Base-by-base conservation (phyloP, 2,113 vertebrate species). In the Phylloscopus whistleri region DNA sequence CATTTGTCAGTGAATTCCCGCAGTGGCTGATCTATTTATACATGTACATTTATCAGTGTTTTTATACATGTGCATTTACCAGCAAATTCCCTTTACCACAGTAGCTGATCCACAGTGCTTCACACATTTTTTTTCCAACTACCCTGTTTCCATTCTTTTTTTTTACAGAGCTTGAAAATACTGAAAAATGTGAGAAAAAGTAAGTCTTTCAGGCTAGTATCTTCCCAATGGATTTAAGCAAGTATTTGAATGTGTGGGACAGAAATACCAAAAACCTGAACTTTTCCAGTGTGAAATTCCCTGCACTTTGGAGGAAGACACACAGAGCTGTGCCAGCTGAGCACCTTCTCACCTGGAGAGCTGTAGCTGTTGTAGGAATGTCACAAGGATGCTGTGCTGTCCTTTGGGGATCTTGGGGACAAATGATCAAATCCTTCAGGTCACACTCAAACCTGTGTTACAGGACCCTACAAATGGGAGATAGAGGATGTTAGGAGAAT, bases 131-230 rank as follows among this genome's bases (percentile, higher is more conserved):
- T 69, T 63, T 37, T 14, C 56, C 17, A 89, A 88, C 26, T 72
- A 37, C 3, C 14, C 39, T 60, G 53, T 30, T 49, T 59, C 52
- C n/a, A 4, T 43, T 52, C 16, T 33, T 10, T n/a, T 83, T 53
- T 12, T 92, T 87, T 87, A n/a, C 94, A 98, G 98, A 98, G 98
- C 93, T 86, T 98, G 95, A 98, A 98, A 96, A 97, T 98, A 95
- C 5, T 98, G 78, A 97, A 96, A 95, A 98, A 97, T 13, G n/a
- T 98, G 96, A 98, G 60, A 95, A 98, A 98, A 59, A 95, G 98
- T 98, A 98, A 98, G 98, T 98, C 44, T 94, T 44, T 26, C 66
- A 62, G 75, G 27, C 13, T 28, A 44, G 41, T 5, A 63, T 26
- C 39, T 84, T 75, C 49, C 21, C 19, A 59, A 22, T 4, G 18